phyloP scores from a whole-genome alignment of 2,113 vertebrate genomes.

The Eptesicus fuscus region DNA sequence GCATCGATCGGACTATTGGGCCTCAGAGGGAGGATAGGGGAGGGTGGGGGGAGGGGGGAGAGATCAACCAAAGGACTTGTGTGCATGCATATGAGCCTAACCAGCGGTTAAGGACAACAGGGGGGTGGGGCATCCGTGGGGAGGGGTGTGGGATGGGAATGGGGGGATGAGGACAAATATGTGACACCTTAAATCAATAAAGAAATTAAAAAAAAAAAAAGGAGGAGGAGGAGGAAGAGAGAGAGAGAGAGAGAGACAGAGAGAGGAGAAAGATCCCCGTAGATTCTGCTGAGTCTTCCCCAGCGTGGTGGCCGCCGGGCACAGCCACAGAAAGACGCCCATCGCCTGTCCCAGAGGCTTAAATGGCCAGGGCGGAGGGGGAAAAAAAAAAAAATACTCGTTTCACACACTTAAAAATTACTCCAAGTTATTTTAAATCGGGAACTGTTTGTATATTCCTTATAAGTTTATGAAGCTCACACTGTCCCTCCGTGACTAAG shows the following conservation, averaged over 20 bases:
- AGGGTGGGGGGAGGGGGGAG: not conserved
- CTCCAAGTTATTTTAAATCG: slow-evolving; percentile 83
- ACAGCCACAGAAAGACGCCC: slow-evolving; percentile 56
- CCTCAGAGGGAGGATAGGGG: too few relatives aligned
- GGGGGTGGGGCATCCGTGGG: too few relatives aligned
- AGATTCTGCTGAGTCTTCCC: not conserved
- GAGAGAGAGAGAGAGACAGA: not conserved
- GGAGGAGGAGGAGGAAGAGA: not conserved
- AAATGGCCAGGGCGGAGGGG: slow-evolving; percentile 74
- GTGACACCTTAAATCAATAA: too few relatives aligned
- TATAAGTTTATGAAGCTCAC: slow-evolving; percentile 91
- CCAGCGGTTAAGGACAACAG: too few relatives aligned
- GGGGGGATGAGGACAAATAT: too few relatives aligned
- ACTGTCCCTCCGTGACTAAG: slow-evolving; percentile 89
- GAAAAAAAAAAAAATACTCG: slow-evolving; percentile 72
- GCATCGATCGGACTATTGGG: too few relatives aligned
- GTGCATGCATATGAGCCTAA: too few relatives aligned
- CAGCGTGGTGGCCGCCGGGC: not conserved
- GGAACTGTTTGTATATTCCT: slow-evolving; percentile 89
- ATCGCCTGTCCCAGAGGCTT: slow-evolving; percentile 71
- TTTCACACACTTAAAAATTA: slow-evolving; percentile 83
- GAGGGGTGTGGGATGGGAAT: too few relatives aligned
- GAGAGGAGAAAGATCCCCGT: not conserved
- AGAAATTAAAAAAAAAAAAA: too few relatives aligned
- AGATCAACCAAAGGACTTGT: too few relatives aligned